Base-by-base conservation (phyloP, 1,140 invertebrate genomes). In the Nylanderia fulva region DNA sequence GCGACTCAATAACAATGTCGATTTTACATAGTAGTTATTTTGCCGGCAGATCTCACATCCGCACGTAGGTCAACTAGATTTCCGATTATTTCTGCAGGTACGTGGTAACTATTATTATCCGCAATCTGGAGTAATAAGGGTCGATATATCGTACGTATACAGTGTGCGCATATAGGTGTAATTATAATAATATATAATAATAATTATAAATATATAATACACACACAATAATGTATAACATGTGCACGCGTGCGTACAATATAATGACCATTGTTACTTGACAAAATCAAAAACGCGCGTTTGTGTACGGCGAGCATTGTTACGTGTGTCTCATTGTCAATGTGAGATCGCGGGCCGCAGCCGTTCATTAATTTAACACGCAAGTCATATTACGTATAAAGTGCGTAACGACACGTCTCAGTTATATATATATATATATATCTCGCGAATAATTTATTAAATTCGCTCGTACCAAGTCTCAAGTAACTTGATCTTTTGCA, bases 1-100 rank as follows among this genome's bases (percentile, higher is more conserved):
- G 18, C 29, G 66, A 72, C 77, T 72, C 77, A 72, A 82, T 82
- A 68, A 58, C 66, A 82, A 71, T 72, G 36, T 71, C 77, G 77
- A 82, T 71, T 82, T 66, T 82, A 82, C 77, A 82, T 82, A 72
- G 77, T 82, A 82, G 77, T 82, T 82, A 82, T 82, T 82, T 82
- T 82, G 77, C 77, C 77, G 77, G 77, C 77, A 82, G 77, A 82
- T 82, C 77, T 82, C 77, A 82, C 77, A 82, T 82, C 77, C 77
- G 66, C 66, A 82, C 77, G 77, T 82, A 82, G 77, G 77, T 82
- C 77, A 82, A 71, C 77, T 82, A 82, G 77, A 82, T 82, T 82
- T 82, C 77, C 77, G 77, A 82, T 82, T 82, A 72, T 82, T 82
- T 82, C 77, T 82, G 52, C 77, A 82, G 77, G 77, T 82, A 82